These are phyloP conservation scores for Caenorhabditis tropicalis DNA, from an alignment of 1,140 invertebrate genomes.

Conservation along the genomic window DNA sequence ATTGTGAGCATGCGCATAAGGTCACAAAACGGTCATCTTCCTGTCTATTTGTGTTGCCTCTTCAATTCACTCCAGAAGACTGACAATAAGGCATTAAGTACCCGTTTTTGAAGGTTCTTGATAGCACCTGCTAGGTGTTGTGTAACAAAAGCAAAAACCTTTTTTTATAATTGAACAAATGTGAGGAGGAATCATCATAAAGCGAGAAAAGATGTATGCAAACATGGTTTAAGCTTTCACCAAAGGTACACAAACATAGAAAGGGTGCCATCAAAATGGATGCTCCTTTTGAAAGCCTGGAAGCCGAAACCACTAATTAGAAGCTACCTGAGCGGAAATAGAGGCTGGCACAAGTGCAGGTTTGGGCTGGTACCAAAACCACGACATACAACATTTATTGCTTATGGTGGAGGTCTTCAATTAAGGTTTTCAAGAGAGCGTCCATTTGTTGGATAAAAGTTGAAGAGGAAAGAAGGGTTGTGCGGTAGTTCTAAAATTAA, in stretches of 20 bases:
- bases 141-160: conserved; percentile 14
- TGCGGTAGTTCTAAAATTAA: background rate
- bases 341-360: background rate
- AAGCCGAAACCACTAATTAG: conserved; percentile 36
- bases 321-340: conserved; percentile 37
- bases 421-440: conserved; percentile 4
- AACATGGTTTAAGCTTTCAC: conserved; percentile 15
- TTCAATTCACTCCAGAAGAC: conserved; percentile 1
- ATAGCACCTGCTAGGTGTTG: conserved; percentile 39
- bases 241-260: conserved; percentile 11
- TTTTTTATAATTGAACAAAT: conserved; percentile 4
- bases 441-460: background rate
- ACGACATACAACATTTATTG: conserved; percentile 24
- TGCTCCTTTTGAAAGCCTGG: conserved; percentile 19
- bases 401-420: conserved; percentile 1
- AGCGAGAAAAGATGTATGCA: conserved; percentile 19
- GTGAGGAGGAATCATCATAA: background rate
- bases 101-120: background rate
- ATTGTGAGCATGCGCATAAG: conserved; percentile 37
- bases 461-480: background rate
- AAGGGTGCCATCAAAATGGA: conserved; percentile 14
- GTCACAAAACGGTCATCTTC: conserved; percentile 9
- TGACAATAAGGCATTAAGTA: background rate
- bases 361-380: background rate
- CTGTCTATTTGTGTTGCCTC: background rate